phyloP scores from a whole-genome alignment of 1,140 invertebrate species.

The Bombus confusus region DNA sequence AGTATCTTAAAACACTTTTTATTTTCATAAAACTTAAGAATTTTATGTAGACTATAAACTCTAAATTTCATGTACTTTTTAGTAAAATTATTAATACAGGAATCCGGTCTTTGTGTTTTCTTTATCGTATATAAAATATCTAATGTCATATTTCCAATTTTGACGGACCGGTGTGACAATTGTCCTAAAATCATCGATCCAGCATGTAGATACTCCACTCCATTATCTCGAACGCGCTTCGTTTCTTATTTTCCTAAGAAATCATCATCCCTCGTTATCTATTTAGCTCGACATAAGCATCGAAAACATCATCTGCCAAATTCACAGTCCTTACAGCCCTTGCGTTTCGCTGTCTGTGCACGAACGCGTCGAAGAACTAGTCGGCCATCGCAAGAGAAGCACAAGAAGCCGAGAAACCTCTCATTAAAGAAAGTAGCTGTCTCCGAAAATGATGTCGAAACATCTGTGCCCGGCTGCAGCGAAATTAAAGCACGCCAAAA shows the following conservation, averaged over 20 bases:
- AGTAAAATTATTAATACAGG: background rate
- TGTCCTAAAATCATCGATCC: too few species aligned
- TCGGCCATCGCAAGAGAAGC: background rate
- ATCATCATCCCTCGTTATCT: too few species aligned
- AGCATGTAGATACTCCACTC: too few species aligned
- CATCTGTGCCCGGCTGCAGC: background rate
- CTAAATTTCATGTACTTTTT: background rate
- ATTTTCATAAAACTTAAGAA: background rate
- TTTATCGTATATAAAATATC: too few species aligned
- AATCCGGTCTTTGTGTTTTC: background rate
- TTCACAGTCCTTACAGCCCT: background rate
- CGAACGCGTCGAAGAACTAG: background rate
- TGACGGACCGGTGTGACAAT: too few species aligned
- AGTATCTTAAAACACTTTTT: background rate
- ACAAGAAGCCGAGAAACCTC: background rate
- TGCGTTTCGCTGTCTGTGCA: too few species aligned
- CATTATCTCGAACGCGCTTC: too few species aligned
- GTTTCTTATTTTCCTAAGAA: too few species aligned
- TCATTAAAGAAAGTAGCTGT: slow-evolving; percentile 10
- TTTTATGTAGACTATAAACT: too few species aligned
- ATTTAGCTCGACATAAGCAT: too few species aligned
- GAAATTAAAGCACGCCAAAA: slow-evolving; percentile 4
- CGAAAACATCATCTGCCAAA: background rate
- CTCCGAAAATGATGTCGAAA: background rate
- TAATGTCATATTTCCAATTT: too few species aligned